Evolutionary conservation across 1,140 invertebrate species (phyloP), one percentile per base, ranked within the genome.

Genomic region (Brachystomella parvula): DNA sequence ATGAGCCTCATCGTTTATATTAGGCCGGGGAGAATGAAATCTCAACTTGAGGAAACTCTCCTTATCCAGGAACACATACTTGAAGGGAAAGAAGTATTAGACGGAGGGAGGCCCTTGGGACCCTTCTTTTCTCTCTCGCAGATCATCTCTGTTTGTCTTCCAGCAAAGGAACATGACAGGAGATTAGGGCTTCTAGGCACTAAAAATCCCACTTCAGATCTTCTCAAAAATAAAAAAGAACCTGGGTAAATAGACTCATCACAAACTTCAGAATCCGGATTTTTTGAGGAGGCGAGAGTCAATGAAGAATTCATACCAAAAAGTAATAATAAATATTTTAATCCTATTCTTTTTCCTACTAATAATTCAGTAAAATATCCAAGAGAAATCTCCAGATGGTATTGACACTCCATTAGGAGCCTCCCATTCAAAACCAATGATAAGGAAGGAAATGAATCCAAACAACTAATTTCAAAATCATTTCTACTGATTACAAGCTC

Each of bases 101-200:
- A 26, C 49, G 24, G 49, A 26, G 49, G 49, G 49, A 53, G 49
- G 49, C 49, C 49, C 49, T 53, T 53, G 49, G 49, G 49, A 53
- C 49, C 15, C 49, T 53, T 53, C 49, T 24, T 24, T 53, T n/a
- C n/a, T n/a, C n/a, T n/a, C n/a, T n/a, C n/a, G n/a, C 49, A 53
- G 49, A 53, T 53, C 49, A 53, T 53, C 49, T 53, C 49, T 53
- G 49, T 53, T 53, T 53, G 49, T 53, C 49, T 53, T 53, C 49
- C 49, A 53, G 49, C 49, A 26, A 26, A 53, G 49, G 24, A 53
- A 53, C 49, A 53, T 53, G 49, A 53, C 49, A 53, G 49, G 49
- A 53, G 49, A 53, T 53, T 53, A 53, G 12, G 49, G 49, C 24
- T 53, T 24, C 49, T 24, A 53, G 49, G 49, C 49, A 53, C 12